Conservation (phyloP, 2,888 invertebrate species). For the Oithona nana region DNA sequence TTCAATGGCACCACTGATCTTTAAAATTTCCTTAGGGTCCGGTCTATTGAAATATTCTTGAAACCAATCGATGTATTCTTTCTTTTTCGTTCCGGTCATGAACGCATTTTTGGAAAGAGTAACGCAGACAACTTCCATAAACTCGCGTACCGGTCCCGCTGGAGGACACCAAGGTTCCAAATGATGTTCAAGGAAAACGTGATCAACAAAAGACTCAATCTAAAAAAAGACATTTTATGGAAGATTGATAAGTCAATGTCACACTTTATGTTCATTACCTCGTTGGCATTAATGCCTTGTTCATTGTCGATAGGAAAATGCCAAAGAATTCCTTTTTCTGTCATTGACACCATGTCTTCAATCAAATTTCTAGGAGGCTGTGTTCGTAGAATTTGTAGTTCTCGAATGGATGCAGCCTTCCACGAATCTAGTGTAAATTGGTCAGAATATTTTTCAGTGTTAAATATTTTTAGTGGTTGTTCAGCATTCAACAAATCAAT, state of each 20-base stretch:
- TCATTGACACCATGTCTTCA: slow-evolving; percentile 84
- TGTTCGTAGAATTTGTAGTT: slow-evolving; percentile 43
- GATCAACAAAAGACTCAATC: slow-evolving; percentile 52
- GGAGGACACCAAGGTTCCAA: slow-evolving; percentile 70
- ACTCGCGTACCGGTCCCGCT: slow-evolving; percentile 73
- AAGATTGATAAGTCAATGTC: neutral
- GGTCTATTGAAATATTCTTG: slow-evolving; percentile 53
- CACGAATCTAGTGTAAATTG: slow-evolving; percentile 38
- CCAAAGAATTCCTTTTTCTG: slow-evolving; percentile 85
- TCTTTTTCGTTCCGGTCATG: slow-evolving; percentile 66
- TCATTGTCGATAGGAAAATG: slow-evolving; percentile 94
- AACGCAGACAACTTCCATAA: slow-evolving; percentile 86
- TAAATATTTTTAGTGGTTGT: neutral
- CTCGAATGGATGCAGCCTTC: slow-evolving; percentile 42
- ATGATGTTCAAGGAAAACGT: slow-evolving; percentile 73
- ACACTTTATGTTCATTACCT: neutral
- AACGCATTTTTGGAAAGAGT: slow-evolving; percentile 88
- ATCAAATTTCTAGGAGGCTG: slow-evolving; percentile 70
- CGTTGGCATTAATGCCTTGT: slow-evolving; percentile 40
- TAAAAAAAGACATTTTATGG: neutral
- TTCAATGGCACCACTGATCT: neutral
- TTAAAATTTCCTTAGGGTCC: slow-evolving; percentile 17
- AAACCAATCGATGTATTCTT: slow-evolving; percentile 77
- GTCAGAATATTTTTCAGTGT: neutral
- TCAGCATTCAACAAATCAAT: neutral